Percentiles rank a stretch among this genome's conserved stretches.
phyloP scores from a whole-genome alignment of 1,140 invertebrate species.

The Bradysia coprophila region DNA sequence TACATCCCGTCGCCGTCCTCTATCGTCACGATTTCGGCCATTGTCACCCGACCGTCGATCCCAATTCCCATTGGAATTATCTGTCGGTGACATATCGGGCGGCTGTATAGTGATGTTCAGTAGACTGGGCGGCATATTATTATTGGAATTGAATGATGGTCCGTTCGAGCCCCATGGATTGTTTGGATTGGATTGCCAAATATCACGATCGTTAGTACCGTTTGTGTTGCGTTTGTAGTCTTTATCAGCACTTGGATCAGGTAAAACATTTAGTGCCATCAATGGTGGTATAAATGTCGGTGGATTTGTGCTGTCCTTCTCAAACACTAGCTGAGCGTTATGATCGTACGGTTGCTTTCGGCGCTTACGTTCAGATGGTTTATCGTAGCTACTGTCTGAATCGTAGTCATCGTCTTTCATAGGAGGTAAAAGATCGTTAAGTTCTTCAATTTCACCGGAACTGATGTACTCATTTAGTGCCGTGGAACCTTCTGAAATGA shows the following conservation, averaged over 20 bases:
- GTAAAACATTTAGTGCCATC: conserved; percentile 9
- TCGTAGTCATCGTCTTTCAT: conserved; percentile 31
- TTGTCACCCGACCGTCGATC: background rate
- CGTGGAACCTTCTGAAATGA: conserved; percentile 52
- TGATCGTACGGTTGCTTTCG: conserved; percentile 18
- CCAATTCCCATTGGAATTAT: background rate
- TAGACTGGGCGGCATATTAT: background rate
- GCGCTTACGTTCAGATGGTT: conserved; percentile 16
- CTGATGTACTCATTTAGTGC: conserved; percentile 54
- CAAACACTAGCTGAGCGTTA: conserved; percentile 17
- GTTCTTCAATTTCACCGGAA: conserved; percentile 56
- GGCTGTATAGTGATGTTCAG: background rate
- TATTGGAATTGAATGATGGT: background rate
- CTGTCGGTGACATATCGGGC: background rate
- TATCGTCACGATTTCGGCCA: background rate
- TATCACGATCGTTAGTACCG: background rate
- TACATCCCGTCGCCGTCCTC: background rate
- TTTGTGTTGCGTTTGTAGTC: background rate
- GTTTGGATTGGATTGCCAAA: background rate
- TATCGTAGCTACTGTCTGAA: conserved; percentile 12
- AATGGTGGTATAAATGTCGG: conserved; percentile 18
- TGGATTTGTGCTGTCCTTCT: conserved; percentile 5
- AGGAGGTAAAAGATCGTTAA: conserved; percentile 50
- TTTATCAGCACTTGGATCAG: background rate
- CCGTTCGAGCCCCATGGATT: background rate